Evolutionary conservation across 2,888 invertebrate species (phyloP).

Genomic region (Balanococcus diminutus): DNA sequence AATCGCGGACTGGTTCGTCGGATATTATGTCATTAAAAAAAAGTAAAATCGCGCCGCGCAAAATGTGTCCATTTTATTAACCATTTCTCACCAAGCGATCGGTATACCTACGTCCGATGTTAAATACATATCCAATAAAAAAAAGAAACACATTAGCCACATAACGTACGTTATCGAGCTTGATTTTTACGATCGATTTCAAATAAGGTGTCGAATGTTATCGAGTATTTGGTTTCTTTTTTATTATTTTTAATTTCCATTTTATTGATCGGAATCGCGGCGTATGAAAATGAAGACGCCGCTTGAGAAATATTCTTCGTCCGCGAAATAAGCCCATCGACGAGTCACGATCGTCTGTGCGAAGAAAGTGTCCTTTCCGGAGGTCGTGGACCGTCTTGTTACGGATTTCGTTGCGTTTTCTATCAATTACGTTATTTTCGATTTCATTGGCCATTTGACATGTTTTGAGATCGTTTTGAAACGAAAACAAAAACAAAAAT

Average conservation of each 20-base stretch:
- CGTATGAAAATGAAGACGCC: not conserved
- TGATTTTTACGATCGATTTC: not conserved
- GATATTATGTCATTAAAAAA: not conserved
- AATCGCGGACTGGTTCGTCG: not conserved
- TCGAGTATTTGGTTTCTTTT: not conserved
- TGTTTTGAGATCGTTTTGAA: too few species aligned
- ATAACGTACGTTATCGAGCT: not conserved
- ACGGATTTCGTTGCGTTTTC: not conserved
- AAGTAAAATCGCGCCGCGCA: not conserved
- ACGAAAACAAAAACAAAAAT: too few species aligned
- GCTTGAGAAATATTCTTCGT: not conserved
- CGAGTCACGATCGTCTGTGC: not conserved
- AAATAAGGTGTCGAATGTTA: not conserved
- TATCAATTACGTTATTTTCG: too few species aligned
- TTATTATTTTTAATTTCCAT: not conserved
- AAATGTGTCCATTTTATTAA: not conserved
- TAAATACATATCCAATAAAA: not conserved
- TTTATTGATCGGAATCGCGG: not conserved
- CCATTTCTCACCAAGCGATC: not conserved
- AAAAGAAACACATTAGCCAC: not conserved
- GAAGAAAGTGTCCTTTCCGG: not conserved
- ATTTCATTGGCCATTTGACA: too few species aligned
- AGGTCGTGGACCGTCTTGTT: not conserved
- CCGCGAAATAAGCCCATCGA: not conserved
- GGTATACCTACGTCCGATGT: not conserved